Conservation (phyloP, 2,888 invertebrate genomes). For the Drosophila niveifrons region DNA sequence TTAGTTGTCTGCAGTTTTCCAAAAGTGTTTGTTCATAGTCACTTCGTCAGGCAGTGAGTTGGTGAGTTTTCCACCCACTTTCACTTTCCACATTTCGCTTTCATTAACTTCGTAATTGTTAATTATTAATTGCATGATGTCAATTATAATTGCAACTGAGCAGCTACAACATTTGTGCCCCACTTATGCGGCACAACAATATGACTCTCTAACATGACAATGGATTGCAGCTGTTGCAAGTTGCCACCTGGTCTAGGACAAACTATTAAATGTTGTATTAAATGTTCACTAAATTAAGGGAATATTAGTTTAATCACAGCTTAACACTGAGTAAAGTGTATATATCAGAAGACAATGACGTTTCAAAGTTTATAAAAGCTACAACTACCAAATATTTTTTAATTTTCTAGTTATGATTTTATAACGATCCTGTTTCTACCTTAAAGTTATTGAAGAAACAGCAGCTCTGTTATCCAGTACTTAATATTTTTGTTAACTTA, state of each 20-base stretch:
- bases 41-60: slow-evolving; percentile 15
- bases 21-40: slow-evolving; percentile 33
- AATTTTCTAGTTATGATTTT: too few species aligned
- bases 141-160: slow-evolving; percentile 27
- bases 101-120: slow-evolving; percentile 9
- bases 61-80: slow-evolving; percentile 2
- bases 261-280: not conserved
- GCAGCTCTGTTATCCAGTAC: too few species aligned
- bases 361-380: too few species aligned
- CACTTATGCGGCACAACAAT: not conserved
- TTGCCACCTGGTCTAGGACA: not conserved
- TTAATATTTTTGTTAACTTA: too few species aligned
- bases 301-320: not conserved
- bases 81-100: slow-evolving; percentile 16
- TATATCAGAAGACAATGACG: too few species aligned
- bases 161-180: not conserved
- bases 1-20: slow-evolving; percentile 51
- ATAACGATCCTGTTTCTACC: too few species aligned
- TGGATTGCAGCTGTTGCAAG: not conserved
- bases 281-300: too few species aligned
- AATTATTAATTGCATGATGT: slow-evolving; percentile 30
- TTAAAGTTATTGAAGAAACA: too few species aligned
- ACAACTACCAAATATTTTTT: too few species aligned
- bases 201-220: not conserved
- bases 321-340: too few species aligned